phyloP scores from a whole-genome alignment of 37 sponge, comb jelly and placozoan genomes.

The Mnemiopsis leidyi region DNA sequence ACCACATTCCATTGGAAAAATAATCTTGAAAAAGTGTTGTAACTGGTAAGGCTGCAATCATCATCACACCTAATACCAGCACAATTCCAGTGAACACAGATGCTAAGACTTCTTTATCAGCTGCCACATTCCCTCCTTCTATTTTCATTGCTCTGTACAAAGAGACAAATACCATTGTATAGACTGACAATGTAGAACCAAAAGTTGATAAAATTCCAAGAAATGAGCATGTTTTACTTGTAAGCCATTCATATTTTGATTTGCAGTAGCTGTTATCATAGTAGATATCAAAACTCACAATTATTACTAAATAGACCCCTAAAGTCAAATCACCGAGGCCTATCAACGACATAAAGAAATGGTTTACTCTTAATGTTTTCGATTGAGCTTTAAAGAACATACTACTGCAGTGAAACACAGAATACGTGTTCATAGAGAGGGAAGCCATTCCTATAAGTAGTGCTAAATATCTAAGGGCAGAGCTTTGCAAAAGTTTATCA shows the following conservation, averaged over 20 bases:
- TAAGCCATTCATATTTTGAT: not conserved
- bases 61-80: too few species aligned
- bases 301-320: not conserved
- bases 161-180: not conserved
- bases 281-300: not conserved
- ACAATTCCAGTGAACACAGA: not conserved
- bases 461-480: not conserved
- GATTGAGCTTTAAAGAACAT: not conserved
- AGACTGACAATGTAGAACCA: not conserved
- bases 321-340: not conserved
- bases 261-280: not conserved
- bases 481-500: not conserved
- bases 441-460: not conserved
- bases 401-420: not conserved
- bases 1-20: not conserved
- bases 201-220: constrained; percentile 13
- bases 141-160: not conserved
- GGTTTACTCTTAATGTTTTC: not conserved
- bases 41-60: not conserved
- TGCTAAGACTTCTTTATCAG: not conserved
- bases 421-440: not conserved
- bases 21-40: not conserved
- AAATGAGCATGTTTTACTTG: not conserved
- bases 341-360: not conserved
- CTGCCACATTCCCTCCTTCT: not conserved